Conservation (phyloP, 2,797 vertebrate genomes). For the Dicrostonyx torquatus region DNA sequence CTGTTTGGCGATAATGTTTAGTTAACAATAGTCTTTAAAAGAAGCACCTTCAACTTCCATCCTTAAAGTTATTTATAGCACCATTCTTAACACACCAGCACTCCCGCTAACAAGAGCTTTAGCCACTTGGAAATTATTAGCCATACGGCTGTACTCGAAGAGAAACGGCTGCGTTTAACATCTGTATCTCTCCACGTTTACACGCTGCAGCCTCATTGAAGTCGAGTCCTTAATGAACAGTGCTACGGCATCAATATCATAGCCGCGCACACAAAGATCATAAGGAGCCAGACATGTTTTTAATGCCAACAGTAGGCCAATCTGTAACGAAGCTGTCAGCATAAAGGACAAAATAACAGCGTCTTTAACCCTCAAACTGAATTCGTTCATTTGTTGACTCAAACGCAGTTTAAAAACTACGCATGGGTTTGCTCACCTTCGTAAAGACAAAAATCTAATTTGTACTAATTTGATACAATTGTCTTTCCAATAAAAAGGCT, state of each 20-base stretch:
- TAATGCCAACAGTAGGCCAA: constrained; percentile 89
- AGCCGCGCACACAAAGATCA: constrained; percentile 87
- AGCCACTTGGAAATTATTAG: constrained; percentile 90
- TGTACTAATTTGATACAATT: constrained; percentile 90
- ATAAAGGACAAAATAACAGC: constrained; percentile 90
- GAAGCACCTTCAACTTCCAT: constrained; percentile 91
- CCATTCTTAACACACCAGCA: constrained; percentile 89
- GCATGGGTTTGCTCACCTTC: constrained; percentile 90
- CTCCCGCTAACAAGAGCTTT: constrained; percentile 88
- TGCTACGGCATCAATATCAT: constrained; percentile 87
- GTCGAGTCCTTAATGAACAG: constrained; percentile 89
- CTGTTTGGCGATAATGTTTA: constrained; percentile 95
- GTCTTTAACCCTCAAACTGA: constrained; percentile 90
- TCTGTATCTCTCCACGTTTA: constrained; percentile 89
- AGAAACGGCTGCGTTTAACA: constrained; percentile 88
- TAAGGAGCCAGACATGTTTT: constrained; percentile 89
- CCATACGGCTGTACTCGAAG: constrained; percentile 84
- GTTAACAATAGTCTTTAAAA: constrained; percentile 92
- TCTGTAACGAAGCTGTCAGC: constrained; percentile 89
- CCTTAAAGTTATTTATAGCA: constrained; percentile 90
- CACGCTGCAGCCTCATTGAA: constrained; percentile 87
- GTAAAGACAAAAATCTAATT: constrained; percentile 91
- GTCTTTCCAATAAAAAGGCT: constrained; percentile 88
- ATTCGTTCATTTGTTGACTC: constrained; percentile 87
- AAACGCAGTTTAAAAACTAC: constrained; percentile 88